Base-by-base conservation (phyloP, 2,888 invertebrate species). In the Petrolisthes manimaculis region DNA sequence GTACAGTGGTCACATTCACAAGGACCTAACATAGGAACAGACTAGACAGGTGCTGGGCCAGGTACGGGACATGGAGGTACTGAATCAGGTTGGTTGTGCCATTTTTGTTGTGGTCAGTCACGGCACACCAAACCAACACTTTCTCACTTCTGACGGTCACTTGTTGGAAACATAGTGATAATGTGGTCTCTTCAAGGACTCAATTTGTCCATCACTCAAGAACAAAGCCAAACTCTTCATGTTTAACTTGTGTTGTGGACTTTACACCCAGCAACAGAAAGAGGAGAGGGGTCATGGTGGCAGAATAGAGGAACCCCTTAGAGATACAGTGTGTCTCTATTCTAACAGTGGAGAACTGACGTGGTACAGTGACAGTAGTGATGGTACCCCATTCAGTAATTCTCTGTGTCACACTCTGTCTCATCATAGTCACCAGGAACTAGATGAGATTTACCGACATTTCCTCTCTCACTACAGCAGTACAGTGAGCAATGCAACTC, bases 211-310 rank as follows among this genome's bases (percentile, higher is more conserved):
- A 3, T 51, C 51, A 14, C 61, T 85, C 24, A 77, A 24, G 55
- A 79, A 85, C 79, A 85, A 85, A 55, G 79, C 85, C n/a, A 85
- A 85, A 54, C 21, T 85, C n/a, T 85, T 85, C 69, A 69, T 85
- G 24, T 85, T 78, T 56, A 54, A 85, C 79, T 37, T 85, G 37
- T 51, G 61, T 37, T 55, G 56, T 1, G 75, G 84, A 24, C 51
- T 77, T 37, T 53, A 53, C n/a, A 80, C 21, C 54, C 61, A 77
- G 8, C 21, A 12, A 51, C 51, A 61, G 8, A 37, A 24, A 51
- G 61, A 37, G 24, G 80, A 80, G 37, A 37, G 80, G 37, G 61
- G 80, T 56, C 80, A 37, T 18, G 80, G 61, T 6, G 37, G n/a
- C 18, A 80, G 85, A 69, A 24, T 85, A 67, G 67, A 85, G 21